Percentiles rank a stretch among this genome's conserved stretches.
Conservation (phyloP, 2,888 invertebrate genomes). For the Pyralis farinalis region DNA sequence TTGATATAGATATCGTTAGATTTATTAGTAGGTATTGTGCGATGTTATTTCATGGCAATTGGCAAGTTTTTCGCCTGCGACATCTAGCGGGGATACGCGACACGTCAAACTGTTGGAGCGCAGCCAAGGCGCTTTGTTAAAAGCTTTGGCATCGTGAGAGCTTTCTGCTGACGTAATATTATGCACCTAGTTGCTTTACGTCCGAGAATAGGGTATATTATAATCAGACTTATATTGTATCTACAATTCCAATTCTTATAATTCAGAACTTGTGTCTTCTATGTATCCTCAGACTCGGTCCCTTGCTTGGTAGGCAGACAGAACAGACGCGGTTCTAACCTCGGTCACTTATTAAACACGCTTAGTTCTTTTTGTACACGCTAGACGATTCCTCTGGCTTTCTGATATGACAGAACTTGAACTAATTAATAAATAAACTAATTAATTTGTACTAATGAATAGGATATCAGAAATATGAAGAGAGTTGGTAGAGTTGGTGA, state of each 20-base stretch:
- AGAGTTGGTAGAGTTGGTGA: too few species aligned
- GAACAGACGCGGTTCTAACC: too few species aligned
- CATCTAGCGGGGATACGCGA: slow-evolving; percentile 48
- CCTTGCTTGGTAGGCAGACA: too few species aligned
- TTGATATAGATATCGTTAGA: slow-evolving; percentile 17
- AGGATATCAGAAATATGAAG: too few species aligned
- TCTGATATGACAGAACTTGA: too few species aligned
- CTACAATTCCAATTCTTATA: not conserved
- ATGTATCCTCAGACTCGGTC: too few species aligned
- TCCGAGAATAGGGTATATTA: slow-evolving; percentile 22
- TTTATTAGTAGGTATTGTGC: slow-evolving; percentile 40
- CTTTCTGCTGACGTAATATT: slow-evolving; percentile 22
- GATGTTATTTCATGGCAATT: slow-evolving; percentile 15
- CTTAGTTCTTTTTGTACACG: too few species aligned
- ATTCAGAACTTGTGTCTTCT: too few species aligned
- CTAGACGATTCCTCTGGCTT: too few species aligned
- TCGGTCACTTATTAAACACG: too few species aligned
- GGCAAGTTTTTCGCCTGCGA: slow-evolving; percentile 33
- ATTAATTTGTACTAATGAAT: too few species aligned
- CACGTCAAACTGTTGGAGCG: slow-evolving; percentile 46
- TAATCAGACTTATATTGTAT: slow-evolving; percentile 1
- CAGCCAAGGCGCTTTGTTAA: slow-evolving; percentile 62
- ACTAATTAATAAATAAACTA: too few species aligned
- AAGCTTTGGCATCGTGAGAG: slow-evolving; percentile 54
- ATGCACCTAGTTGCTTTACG: slow-evolving; percentile 28